Percentiles rank a stretch among this genome's conserved stretches.
phyloP scores from a whole-genome alignment of 2,113 vertebrate genomes.

The Aldabrachelys gigantea region DNA sequence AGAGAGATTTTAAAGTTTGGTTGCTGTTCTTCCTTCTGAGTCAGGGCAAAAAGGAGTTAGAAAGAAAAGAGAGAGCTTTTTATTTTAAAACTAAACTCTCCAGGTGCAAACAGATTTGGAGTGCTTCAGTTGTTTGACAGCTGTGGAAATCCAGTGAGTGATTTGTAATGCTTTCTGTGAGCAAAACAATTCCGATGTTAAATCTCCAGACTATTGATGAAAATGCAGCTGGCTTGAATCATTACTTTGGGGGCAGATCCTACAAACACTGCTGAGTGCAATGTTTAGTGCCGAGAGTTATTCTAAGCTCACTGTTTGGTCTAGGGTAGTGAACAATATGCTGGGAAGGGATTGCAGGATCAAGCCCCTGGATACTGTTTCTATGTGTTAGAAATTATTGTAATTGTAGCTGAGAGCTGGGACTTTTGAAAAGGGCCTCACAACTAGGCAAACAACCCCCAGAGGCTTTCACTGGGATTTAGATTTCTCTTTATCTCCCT shows the following conservation, averaged over 20 bases:
- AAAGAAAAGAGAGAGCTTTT: slow-evolving; percentile 26
- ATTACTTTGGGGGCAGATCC: neutral
- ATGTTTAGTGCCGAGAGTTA: neutral
- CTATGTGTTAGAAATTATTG: neutral
- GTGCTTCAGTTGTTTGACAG: slow-evolving; percentile 15
- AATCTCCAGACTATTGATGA: neutral
- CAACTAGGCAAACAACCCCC: neutral
- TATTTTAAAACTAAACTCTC: neutral
- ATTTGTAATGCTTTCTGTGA: neutral
- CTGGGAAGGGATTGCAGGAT: neutral
- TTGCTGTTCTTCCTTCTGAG: slow-evolving; percentile 27
- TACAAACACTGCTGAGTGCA: neutral
- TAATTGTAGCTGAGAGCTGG: neutral
- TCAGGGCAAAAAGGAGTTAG: slow-evolving; percentile 34
- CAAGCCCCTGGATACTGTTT: neutral
- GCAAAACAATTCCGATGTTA: neutral
- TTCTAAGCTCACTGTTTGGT: neutral
- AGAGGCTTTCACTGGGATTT: neutral
- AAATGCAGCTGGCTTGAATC: neutral
- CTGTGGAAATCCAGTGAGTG: neutral
- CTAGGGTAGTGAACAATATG: neutral
- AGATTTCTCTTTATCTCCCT: neutral
- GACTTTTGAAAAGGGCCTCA: neutral
- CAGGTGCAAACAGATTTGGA: neutral
- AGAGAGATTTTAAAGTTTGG: neutral